Base-by-base conservation (phyloP, 1,140 invertebrate genomes). In the Araneus ventricosus region DNA sequence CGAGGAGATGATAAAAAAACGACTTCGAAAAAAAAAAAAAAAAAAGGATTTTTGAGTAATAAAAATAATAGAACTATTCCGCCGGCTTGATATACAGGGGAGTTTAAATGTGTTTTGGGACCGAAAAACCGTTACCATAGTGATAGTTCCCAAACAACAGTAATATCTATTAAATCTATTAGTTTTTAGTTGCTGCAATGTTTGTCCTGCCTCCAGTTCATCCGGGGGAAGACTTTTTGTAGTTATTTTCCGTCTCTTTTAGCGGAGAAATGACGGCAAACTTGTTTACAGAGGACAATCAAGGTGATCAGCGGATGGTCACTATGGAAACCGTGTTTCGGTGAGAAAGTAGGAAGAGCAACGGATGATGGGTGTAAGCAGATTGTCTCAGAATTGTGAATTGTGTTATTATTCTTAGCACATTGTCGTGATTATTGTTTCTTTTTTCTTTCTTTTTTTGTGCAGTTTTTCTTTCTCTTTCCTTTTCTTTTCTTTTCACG, bases 151-250 rank as follows among this genome's bases (percentile, higher is more conserved):
- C 91, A 93, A 93, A 93, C 91, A 93, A 93, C 91, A 57, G 84
- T 93, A 93, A 93, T 93, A 93, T 93, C 91, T 93, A 93, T 93
- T 93, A 93, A 93, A 93, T 93, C 91, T 93, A 93, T 93, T 93
- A 93, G 91, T 93, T 93, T 93, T 93, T 93, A 87, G 82, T 92
- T 86, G 61, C 82, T 70, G 80, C 45, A 59, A 59, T 87, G 67
- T 88, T 91, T 93, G 91, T 93, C 22, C 61, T 88, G 75, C 61
- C 41, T 85, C 59, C 37, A 75, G 63, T 87, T 61, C 85, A 80
- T 90, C 39, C 24, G 63, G 24, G 27, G 63, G n/a, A 67, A n/a
- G 82, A 45, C 41, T 84, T 84, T 37, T 90, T 84, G 57, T 52
- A 92, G 82, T 92, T 86, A 86, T 93, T 93, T 93, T 93, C 41